A percentile compares a stretch with the other conserved stretches of the same genome.
Conservation (phyloP, 2,888 invertebrate species). For the Eurytoma adleriae region DNA sequence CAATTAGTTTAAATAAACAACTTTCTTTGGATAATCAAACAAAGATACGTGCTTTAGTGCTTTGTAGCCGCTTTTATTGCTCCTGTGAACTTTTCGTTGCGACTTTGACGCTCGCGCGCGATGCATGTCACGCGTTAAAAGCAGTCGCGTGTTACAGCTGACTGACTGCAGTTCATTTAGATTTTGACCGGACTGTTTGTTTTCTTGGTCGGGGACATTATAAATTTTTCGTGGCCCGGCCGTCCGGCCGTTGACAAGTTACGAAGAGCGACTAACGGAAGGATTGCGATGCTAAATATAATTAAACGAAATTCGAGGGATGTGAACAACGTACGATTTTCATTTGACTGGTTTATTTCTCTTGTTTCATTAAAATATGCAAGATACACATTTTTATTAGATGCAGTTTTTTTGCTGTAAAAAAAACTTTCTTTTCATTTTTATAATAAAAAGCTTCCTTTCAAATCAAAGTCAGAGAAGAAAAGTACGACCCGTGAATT, state of each 20-base stretch:
- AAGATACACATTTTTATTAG: background rate
- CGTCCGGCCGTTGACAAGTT: background rate
- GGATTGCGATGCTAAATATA: background rate
- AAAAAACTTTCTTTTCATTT: too few species aligned
- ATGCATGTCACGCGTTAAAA: conserved; percentile 30
- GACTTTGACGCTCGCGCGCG: background rate
- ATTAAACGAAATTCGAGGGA: background rate
- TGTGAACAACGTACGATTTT: background rate
- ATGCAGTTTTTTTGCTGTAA: background rate
- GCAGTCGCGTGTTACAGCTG: conserved; percentile 25
- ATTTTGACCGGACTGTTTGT: conserved; percentile 32
- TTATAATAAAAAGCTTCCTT: too few species aligned
- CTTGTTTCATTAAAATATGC: background rate
- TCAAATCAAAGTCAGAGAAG: too few species aligned
- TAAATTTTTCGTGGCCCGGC: conserved; percentile 39
- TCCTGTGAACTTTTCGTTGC: conserved; percentile 4
- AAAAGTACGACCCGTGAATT: too few species aligned
- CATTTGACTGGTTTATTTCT: too few species aligned
- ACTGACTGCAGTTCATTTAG: conserved; percentile 31
- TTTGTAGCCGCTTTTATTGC: conserved; percentile 5
- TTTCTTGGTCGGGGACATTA: conserved; percentile 17
- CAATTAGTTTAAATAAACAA: conserved; percentile 34
- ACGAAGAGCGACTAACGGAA: background rate
- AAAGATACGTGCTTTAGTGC: conserved; percentile 16
- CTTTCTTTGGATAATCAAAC: conserved; percentile 39